These are phyloP conservation scores for Archocentrus centrarchus DNA, from an alignment of 2,113 vertebrate genomes.

Conservation along the genomic window DNA sequence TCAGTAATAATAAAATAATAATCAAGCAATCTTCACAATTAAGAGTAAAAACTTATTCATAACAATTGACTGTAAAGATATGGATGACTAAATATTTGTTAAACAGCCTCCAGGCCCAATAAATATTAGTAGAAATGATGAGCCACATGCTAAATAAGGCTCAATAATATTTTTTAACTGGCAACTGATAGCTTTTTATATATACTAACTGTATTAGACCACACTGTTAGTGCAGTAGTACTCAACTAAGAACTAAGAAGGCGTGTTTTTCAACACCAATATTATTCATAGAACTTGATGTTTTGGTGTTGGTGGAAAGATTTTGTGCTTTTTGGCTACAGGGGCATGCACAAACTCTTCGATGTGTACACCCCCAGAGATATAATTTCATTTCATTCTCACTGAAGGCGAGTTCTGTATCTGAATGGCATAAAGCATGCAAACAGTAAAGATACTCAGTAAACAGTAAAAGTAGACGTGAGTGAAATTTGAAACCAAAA, in stretches of 20 bases:
- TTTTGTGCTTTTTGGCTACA: background rate
- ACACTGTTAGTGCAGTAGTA: background rate
- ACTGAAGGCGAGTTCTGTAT: background rate
- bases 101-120: background rate
- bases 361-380: no score
- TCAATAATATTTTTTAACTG: background rate
- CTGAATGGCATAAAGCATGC: background rate
- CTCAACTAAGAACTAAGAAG: background rate
- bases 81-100: background rate
- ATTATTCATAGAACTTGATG: background rate
- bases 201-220: background rate
- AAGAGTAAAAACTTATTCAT: background rate
- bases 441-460: background rate
- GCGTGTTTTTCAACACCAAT: background rate
- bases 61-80: background rate
- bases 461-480: background rate
- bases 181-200: background rate
- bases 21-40: background rate
- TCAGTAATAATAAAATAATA: background rate
- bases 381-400: background rate
- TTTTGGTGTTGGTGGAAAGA: background rate
- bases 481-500: background rate
- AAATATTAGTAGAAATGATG: background rate
- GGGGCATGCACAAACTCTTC: background rate
- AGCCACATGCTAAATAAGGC: background rate